Evolutionary conservation across 2,113 vertebrate species (phyloP).

Genomic region (human (Homo sapiens)): GRCh38 chr7:92600501-92601000

Average conservation of each 20-base stretch:
- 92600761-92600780: not conserved
- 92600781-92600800: not conserved
- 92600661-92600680: not conserved
- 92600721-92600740: not conserved
- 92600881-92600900: not conserved
- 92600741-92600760: not conserved
- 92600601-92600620: not conserved
- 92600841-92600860: not conserved
- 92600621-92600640: not conserved
- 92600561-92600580: not conserved
- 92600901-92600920: too few species aligned
- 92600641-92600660: not conserved
- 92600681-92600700: not conserved
- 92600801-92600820: not conserved
- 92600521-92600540: not conserved
- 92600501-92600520: not conserved
- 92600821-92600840: not conserved
- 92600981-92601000: too few species aligned
- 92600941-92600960: too few species aligned
- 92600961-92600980: too few species aligned
- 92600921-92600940: too few species aligned
- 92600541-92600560: not conserved
- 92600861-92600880: not conserved
- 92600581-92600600: not conserved
- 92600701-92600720: not conserved